Conservation (phyloP, 1,140 invertebrate species). For the Drosophila eugracilis region DNA sequence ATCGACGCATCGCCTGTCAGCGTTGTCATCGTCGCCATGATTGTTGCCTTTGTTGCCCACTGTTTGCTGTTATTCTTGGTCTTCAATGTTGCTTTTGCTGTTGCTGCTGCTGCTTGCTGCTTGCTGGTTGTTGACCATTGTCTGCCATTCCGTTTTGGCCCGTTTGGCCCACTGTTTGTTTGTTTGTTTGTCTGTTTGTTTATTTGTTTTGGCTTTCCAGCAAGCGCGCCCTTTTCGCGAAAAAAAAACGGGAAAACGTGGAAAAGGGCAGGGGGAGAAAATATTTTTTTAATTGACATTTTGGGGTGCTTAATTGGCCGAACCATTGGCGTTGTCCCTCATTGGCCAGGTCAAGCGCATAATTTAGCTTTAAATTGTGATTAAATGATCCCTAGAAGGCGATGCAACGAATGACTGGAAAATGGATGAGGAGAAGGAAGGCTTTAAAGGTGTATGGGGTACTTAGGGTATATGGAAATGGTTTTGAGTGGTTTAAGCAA, state of each 20-base stretch:
- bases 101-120: too few species aligned
- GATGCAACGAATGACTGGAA: neutral
- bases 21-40: conserved; percentile 55
- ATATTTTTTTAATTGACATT: conserved; percentile 60
- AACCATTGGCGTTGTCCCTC: conserved; percentile 20
- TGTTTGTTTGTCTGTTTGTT: too few species aligned
- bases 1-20: conserved; percentile 69
- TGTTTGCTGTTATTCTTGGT: conserved; percentile 34
- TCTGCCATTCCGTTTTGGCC: conserved; percentile 46
- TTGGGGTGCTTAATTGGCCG: conserved; percentile 63
- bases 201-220: conserved; percentile 59
- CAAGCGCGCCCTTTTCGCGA: conserved; percentile 55
- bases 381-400: conserved; percentile 12
- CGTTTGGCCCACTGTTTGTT: conserved; percentile 33
- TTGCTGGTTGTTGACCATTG: conserved; percentile 60
- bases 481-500: neutral
- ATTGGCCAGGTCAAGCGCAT: conserved; percentile 32
- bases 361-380: conserved; percentile 44
- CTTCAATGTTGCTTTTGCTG: too few species aligned
- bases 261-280: neutral
- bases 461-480: neutral
- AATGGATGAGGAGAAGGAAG: neutral
- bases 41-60: conserved; percentile 34
- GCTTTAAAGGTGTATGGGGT: neutral
- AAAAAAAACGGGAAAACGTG: neutral